These are phyloP conservation scores for Zophobas atratus DNA, from an alignment of 1,140 invertebrate species.

Conservation along the genomic window DNA sequence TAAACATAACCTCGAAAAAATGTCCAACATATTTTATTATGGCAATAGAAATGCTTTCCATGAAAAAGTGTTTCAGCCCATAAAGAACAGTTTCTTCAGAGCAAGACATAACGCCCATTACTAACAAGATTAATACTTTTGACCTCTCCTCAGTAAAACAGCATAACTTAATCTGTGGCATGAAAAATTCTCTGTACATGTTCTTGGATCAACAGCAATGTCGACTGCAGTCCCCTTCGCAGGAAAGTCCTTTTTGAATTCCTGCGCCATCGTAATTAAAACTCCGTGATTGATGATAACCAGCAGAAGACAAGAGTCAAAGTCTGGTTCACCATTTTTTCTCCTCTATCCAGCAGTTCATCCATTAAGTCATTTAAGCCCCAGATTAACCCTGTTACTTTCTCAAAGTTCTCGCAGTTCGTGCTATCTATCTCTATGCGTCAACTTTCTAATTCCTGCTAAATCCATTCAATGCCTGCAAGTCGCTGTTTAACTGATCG, in stretches of 20 bases:
- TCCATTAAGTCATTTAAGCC: conserved; percentile 31
- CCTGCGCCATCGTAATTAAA: conserved; percentile 9
- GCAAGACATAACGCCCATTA: too few relatives aligned
- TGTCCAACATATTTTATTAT: too few relatives aligned
- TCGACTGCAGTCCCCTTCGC: conserved; percentile 13
- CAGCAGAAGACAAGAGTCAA: neutral
- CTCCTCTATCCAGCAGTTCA: neutral
- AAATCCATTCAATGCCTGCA: conserved; percentile 31
- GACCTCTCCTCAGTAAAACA: conserved; percentile 14
- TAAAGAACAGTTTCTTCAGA: too few relatives aligned
- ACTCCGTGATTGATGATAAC: conserved; percentile 19
- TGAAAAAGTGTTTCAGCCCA: too few relatives aligned
- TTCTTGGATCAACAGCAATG: conserved; percentile 9
- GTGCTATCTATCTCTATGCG: conserved; percentile 35
- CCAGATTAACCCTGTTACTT: conserved; percentile 40
- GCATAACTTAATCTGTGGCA: conserved; percentile 7
- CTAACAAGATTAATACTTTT: neutral
- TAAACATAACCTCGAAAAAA: too few relatives aligned
- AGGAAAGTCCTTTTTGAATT: conserved; percentile 4
- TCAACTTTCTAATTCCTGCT: conserved; percentile 42
- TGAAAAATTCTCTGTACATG: conserved; percentile 5
- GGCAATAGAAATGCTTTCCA: too few relatives aligned
- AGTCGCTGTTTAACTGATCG: conserved; percentile 38
- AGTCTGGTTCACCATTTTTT: conserved; percentile 11
- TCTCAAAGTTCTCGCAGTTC: conserved; percentile 27